Conservation (phyloP, 2,797 vertebrate genomes). For the Leontopithecus rosalia region DNA sequence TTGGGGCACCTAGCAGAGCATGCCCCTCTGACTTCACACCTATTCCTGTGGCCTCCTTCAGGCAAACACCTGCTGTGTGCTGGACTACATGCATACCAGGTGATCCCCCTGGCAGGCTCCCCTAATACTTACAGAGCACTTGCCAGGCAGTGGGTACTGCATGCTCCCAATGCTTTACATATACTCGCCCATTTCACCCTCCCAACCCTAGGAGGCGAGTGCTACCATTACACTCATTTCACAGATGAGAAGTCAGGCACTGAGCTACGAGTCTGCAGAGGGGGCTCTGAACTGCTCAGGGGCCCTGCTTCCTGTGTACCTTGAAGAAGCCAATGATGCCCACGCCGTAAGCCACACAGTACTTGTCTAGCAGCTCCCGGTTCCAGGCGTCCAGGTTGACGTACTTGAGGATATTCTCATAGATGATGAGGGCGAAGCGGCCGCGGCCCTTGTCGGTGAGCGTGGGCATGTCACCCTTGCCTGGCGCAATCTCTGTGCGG, state of each 20-base stretch:
- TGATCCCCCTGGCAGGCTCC: not conserved
- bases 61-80: not conserved
- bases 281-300: not conserved
- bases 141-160: not conserved
- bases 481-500: slow-evolving; percentile 97
- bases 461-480: slow-evolving; percentile 99
- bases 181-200: not conserved
- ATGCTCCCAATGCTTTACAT: not conserved
- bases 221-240: not conserved
- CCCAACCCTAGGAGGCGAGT: not conserved
- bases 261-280: accelerated
- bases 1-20: not conserved
- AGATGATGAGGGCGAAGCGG: slow-evolving; percentile 96
- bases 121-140: not conserved
- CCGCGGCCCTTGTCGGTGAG: slow-evolving; percentile 97
- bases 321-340: slow-evolving; percentile 99
- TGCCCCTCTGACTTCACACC: not conserved
- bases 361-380: slow-evolving; percentile 98
- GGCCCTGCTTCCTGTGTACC: slow-evolving; percentile 81
- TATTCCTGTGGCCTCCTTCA: not conserved
- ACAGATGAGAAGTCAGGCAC: not conserved
- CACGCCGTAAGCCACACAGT: slow-evolving; percentile 98
- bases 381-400: slow-evolving; percentile 99
- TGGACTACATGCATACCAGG: not conserved
- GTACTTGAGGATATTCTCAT: slow-evolving; percentile 98